Evolutionary conservation across 2,113 vertebrate genomes (phyloP).

Genomic region (Andinoacara biseriatus): DNA sequence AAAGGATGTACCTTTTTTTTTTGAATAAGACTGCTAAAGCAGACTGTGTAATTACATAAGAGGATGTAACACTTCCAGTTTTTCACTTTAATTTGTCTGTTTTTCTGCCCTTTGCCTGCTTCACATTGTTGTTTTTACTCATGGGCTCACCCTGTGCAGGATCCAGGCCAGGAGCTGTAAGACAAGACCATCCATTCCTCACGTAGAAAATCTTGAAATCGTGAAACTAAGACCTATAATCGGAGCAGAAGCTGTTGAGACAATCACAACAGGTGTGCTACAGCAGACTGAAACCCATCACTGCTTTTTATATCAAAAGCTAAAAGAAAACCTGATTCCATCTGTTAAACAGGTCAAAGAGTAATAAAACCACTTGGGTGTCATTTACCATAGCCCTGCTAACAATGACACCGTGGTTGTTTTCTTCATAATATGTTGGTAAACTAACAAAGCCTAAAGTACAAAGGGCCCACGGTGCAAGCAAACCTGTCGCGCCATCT

Average conservation of each 20-base stretch:
- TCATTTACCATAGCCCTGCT: neutral
- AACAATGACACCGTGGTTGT: neutral
- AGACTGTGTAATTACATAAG: neutral
- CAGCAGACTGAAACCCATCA: neutral
- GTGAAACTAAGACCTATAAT: neutral
- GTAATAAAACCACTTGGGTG: neutral
- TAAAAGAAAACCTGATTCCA: neutral
- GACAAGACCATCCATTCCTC: constrained; percentile 7
- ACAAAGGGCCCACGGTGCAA: constrained; percentile 18
- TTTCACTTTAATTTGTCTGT: neutral
- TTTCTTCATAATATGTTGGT: constrained; percentile 6
- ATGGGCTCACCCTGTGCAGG: neutral
- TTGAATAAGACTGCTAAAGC: neutral
- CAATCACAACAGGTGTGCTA: neutral
- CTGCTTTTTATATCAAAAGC: neutral
- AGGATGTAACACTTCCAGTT: neutral
- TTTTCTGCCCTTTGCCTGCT: constrained; percentile 3
- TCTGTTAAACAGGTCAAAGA: neutral
- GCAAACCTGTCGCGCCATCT: constrained; percentile 37
- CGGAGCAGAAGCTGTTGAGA: neutral
- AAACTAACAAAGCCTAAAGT: constrained; percentile 28
- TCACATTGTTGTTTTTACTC: constrained; percentile 36
- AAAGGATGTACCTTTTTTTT: neutral
- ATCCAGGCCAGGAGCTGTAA: neutral
- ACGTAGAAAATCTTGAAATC: constrained; percentile 4